These are phyloP conservation scores for Zosterops japonicus DNA, from an alignment of 2,113 vertebrate genomes.

Conservation along the genomic window DNA sequence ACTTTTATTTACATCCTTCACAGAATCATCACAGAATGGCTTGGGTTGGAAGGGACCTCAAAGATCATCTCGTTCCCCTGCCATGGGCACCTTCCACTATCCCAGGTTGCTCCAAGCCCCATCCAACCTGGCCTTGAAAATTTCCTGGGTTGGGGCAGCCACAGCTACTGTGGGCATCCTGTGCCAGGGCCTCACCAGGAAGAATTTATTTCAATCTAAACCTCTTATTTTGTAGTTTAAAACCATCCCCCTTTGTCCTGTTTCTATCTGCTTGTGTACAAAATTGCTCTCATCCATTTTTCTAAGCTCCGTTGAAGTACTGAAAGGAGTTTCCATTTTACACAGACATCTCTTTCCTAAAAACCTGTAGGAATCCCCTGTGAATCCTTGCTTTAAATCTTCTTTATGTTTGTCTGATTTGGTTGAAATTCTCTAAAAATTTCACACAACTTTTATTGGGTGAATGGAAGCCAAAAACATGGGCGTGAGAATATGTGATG, in stretches of 20 bases:
- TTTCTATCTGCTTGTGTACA: neutral
- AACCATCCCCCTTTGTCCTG: neutral
- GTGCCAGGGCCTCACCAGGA: neutral
- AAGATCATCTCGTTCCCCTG: neutral
- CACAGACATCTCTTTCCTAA: neutral
- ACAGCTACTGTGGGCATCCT: neutral
- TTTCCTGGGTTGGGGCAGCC: neutral
- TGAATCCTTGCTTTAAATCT: neutral
- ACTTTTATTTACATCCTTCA: neutral
- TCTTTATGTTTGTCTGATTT: neutral
- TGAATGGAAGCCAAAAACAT: neutral
- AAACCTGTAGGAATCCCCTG: neutral
- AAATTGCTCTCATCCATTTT: fast-evolving
- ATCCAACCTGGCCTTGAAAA: neutral
- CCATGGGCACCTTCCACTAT: neutral
- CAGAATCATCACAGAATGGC: neutral
- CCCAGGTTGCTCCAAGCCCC: neutral
- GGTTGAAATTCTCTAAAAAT: neutral
- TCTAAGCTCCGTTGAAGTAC: neutral
- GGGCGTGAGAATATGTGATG: fast-evolving
- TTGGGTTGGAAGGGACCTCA: neutral
- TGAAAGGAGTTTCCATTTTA: neutral
- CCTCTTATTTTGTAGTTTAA: neutral
- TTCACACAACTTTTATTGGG: neutral
- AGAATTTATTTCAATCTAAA: neutral